Base-by-base conservation (phyloP, 2,888 invertebrate genomes). In the Cheilosia vulpina region DNA sequence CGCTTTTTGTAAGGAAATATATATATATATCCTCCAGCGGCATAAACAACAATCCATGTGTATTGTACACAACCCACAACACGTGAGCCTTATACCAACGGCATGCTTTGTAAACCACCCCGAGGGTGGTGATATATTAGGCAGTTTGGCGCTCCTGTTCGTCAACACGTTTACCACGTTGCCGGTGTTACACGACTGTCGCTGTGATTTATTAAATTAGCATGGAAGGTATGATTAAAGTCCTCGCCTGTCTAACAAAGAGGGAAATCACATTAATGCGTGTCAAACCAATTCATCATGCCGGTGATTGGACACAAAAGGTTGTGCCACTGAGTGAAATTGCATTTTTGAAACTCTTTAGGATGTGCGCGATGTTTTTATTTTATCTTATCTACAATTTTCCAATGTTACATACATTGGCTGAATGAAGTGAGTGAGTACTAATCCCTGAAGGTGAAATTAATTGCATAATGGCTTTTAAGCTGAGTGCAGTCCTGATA, bases 141-240 rank as follows among this genome's bases (percentile, higher is more conserved):
- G 62, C 57, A 73, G 73, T 79, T 78, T 73, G 73, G 62, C 57
- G 63, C 65, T 60, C 71, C 52, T 63, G 66, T 73, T 83, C 72
- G 72, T 73, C 78, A 73, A 45, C 57, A 57, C 55, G 57, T 43
- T 71, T 62, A 31, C 62, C 43, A 62, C 17, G 69, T 75, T 68
- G 45, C 27, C 17, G 2, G 24, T 34, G 55, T 72, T 66, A 45
- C 72, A 72, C 62, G 72, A 63, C 38, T 73, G 65, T 65, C 65
- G 55, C 62, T n/a, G 15, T 78, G 79, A 83, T 83, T 73, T 83
- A 83, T 83, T 83, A 72, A 79, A 73, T 83, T 79, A 50, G 43
- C 69, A 19, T 60, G 52, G 52, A 11, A 38, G 13, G 38, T 4
- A 9, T 34, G 38, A 68, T 62, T 80, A 62, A 68, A 68, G 66